Percentiles rank a stretch among this genome's conserved stretches.
phyloP scores from a whole-genome alignment of 2,888 invertebrate species.

The Therioaphis trifolii region DNA sequence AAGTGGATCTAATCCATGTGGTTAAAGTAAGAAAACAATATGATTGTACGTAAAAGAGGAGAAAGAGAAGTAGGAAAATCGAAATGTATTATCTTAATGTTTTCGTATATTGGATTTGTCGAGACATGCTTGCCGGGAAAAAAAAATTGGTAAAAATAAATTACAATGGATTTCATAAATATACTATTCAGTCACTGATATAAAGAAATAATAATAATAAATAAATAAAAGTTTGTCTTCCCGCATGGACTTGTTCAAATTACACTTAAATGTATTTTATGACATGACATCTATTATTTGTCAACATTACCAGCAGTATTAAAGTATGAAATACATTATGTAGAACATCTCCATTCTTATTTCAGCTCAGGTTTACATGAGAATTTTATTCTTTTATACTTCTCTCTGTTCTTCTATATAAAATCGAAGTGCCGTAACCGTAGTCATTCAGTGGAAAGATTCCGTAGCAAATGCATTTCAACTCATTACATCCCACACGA shows the following conservation, averaged over 20 bases:
- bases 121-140: too few relatives aligned
- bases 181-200: too few relatives aligned
- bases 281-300: constrained; percentile 18
- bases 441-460: constrained; percentile 3
- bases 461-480: not conserved
- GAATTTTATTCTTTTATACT: not conserved
- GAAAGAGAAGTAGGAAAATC: too few relatives aligned
- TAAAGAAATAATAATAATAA: not conserved
- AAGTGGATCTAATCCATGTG: too few relatives aligned
- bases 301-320: not conserved
- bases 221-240: not conserved
- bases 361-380: not conserved
- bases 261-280: constrained; percentile 7
- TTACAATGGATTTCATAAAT: too few relatives aligned
- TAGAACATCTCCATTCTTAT: not conserved
- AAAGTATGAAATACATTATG: not conserved
- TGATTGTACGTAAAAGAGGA: too few relatives aligned
- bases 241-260: not conserved
- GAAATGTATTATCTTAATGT: too few relatives aligned
- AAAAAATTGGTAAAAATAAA: too few relatives aligned
- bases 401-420: not conserved
- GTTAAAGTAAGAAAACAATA: too few relatives aligned
- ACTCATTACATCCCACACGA: not conserved
- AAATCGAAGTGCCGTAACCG: not conserved
- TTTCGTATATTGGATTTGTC: too few relatives aligned